Percentiles rank a stretch among this genome's conserved stretches.
phyloP scores from a whole-genome alignment of 2,888 invertebrate species.

The Subacronicta megacephala region DNA sequence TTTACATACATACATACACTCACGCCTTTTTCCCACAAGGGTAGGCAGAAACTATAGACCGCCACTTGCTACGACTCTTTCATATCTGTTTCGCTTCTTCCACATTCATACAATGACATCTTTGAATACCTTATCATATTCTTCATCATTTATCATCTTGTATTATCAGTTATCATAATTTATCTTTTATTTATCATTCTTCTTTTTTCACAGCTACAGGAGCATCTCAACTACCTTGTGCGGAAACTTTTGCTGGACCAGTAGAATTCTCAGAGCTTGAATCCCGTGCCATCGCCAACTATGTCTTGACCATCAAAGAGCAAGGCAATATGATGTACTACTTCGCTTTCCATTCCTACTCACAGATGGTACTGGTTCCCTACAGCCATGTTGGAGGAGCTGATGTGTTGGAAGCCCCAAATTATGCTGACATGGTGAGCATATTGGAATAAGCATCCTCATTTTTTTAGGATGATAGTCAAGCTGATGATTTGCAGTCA shows the following conservation, averaged over 20 bases:
- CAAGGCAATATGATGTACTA: slow-evolving; percentile 80
- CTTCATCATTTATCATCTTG: too few species aligned
- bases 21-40: too few species aligned
- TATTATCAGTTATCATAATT: too few species aligned
- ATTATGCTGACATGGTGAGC: slow-evolving; percentile 82
- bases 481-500: too few species aligned
- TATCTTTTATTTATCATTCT: not conserved
- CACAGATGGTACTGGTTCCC: slow-evolving; percentile 87
- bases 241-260: slow-evolving; percentile 87
- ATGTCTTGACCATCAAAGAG: slow-evolving; percentile 66
- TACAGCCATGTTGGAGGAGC: slow-evolving; percentile 76
- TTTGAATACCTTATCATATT: too few species aligned
- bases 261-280: slow-evolving; percentile 89
- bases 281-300: slow-evolving; percentile 77
- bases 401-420: slow-evolving; percentile 64
- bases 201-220: slow-evolving; percentile 70
- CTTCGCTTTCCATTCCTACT: slow-evolving; percentile 89
- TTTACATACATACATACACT: too few species aligned
- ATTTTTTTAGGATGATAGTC: too few species aligned
- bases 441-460: not conserved
- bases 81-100: too few species aligned
- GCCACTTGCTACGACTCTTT: too few species aligned
- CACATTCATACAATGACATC: too few species aligned
- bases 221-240: slow-evolving; percentile 82
- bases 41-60: too few species aligned